These are phyloP conservation scores for Gobius niger DNA, from an alignment of 2,113 vertebrate species.

Conservation along the genomic window DNA sequence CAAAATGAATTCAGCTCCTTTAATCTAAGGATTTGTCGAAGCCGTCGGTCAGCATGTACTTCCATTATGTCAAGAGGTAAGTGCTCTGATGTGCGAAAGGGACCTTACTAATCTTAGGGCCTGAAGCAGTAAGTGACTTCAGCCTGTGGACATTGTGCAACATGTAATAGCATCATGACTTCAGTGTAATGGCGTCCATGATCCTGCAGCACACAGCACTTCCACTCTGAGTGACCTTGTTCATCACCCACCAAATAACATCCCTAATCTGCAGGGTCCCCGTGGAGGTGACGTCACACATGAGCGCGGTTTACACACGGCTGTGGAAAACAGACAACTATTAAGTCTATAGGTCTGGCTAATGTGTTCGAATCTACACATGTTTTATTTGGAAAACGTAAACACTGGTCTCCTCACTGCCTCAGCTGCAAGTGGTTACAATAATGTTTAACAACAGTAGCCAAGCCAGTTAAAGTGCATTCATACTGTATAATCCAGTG, in stretches of 20 bases:
- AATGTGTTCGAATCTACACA: not conserved
- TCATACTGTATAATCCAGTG: no score
- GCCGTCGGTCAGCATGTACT: not conserved
- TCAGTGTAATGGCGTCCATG: slow-evolving; percentile 21
- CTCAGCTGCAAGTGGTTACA: not conserved
- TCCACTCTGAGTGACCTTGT: slow-evolving; percentile 32
- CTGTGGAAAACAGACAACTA: not conserved
- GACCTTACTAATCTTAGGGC: not conserved
- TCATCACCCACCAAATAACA: slow-evolving; percentile 37
- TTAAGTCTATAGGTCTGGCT: not conserved
- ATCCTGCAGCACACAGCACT: slow-evolving; percentile 17
- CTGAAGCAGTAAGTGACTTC: not conserved
- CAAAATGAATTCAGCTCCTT: slow-evolving; percentile 4
- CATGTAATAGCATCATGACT: slow-evolving; percentile 16
- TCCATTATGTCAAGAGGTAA: slow-evolving; percentile 3
- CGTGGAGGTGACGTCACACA: slow-evolving; percentile 26
- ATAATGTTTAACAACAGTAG: not conserved
- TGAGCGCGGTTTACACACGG: not conserved
- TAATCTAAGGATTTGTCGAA: not conserved
- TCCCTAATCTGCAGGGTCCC: slow-evolving; percentile 34
- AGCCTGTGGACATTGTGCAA: slow-evolving; percentile 18
- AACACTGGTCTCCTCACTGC: not conserved
- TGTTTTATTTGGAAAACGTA: slow-evolving; percentile 1
- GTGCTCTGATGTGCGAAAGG: not conserved
- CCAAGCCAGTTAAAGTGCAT: no score